Evolutionary conservation across 2,888 invertebrate genomes (phyloP).

Genomic region (Plebejus argus): DNA sequence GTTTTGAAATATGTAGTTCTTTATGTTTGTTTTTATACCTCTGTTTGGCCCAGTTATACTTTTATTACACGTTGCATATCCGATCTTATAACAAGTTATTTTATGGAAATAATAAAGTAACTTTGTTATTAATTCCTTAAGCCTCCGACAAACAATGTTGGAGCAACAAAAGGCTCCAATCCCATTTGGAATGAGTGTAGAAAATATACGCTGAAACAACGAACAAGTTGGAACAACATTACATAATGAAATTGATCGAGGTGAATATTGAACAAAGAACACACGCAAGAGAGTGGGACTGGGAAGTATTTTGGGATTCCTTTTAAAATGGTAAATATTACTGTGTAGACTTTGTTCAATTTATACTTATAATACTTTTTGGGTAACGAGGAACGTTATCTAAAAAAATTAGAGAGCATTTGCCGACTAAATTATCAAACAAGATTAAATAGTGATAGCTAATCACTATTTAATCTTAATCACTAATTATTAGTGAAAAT

Average conservation of each 20-base stretch:
- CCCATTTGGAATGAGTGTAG: background rate
- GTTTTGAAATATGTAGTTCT: background rate
- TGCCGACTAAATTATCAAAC: background rate
- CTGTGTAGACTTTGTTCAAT: background rate
- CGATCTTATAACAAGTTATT: background rate
- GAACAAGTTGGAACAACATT: slow-evolving; percentile 8
- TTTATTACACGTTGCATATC: background rate
- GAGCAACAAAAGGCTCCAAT: slow-evolving; percentile 13
- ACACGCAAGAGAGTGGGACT: background rate
- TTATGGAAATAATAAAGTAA: slow-evolving; percentile 21
- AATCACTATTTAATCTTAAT: too few species aligned
- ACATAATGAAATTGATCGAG: slow-evolving; percentile 22
- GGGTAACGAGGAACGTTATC: too few species aligned
- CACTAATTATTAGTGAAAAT: background rate
- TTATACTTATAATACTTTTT: too few species aligned
- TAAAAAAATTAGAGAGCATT: too few species aligned
- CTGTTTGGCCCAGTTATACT: background rate
- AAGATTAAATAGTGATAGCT: background rate
- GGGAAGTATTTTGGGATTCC: background rate
- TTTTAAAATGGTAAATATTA: background rate
- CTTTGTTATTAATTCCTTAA: slow-evolving; percentile 27
- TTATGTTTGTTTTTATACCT: background rate
- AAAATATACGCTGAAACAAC: background rate
- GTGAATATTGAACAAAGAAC: background rate
- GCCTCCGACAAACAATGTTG: slow-evolving; percentile 12